A percentile compares a stretch with the other conserved stretches of the same genome.
phyloP scores from a whole-genome alignment of 2,888 invertebrate species.

The Scaptomyza caliginosa region DNA sequence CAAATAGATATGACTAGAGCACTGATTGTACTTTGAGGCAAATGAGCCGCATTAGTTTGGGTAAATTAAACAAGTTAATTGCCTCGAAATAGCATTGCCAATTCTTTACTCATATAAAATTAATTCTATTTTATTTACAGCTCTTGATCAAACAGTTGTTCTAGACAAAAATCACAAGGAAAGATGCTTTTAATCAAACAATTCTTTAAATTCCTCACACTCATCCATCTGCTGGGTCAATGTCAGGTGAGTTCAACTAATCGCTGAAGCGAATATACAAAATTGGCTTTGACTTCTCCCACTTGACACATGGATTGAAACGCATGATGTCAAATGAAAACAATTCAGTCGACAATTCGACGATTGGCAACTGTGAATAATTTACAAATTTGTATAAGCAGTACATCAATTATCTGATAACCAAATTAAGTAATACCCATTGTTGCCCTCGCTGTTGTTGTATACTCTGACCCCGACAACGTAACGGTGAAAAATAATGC shows the following conservation, averaged over 20 bases:
- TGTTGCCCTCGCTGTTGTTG: conserved; percentile 36
- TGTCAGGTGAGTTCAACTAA: conserved; percentile 74
- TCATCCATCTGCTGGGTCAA: conserved; percentile 71
- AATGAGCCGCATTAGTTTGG: conserved; percentile 69
- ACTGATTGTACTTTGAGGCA: conserved; percentile 60
- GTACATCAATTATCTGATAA: conserved; percentile 56
- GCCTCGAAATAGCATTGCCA: conserved; percentile 36
- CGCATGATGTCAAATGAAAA: conserved; percentile 67
- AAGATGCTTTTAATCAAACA: conserved; percentile 51
- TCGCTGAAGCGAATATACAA: not conserved
- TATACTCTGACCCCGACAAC: conserved; percentile 41
- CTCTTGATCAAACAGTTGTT: not conserved
- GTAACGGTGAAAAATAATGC: conserved; percentile 58
- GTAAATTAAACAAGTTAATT: conserved; percentile 66
- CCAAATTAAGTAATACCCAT: conserved; percentile 62
- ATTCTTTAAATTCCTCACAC: conserved; percentile 67
- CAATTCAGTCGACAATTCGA: conserved; percentile 52
- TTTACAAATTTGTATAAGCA: conserved; percentile 56
- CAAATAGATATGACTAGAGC: conserved; percentile 35
- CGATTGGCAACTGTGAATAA: conserved; percentile 71
- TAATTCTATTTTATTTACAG: conserved; percentile 6
- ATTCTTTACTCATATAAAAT: not conserved
- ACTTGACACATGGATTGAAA: conserved; percentile 53
- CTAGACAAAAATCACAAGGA: not conserved
- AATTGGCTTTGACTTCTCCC: conserved; percentile 41